Base-by-base conservation (phyloP, 2,797 vertebrate species). In the Rhinella marina region DNA sequence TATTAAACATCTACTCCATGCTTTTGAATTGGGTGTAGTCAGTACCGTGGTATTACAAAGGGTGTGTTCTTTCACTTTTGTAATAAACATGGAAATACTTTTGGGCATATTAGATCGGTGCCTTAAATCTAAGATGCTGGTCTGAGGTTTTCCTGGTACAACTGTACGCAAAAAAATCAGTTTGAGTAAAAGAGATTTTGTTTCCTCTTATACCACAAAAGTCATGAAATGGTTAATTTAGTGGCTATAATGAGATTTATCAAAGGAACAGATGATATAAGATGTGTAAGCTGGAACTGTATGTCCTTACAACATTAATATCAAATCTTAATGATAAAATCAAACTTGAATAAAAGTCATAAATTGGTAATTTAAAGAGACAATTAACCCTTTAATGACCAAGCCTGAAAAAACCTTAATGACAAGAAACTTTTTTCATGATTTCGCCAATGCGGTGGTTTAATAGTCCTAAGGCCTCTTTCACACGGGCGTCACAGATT, bases 101-200 rank as follows among this genome's bases (percentile, higher is more conserved):
- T 32, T 75, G 72, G 21, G 19, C 41, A 23, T 52, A 75, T 23
- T 23, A 75, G 41, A n/a, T 23, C 0, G 21, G n/a, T 50, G 73
- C 5, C 73, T 76, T 5, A 52, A n/a, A 76, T 76, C 48, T 76
- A 52, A 12, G 7, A 52, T 50, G 19, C 72, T 50, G 10, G 2
- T 70, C 29, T 76, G 73, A n/a, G 72, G 41, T 13, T 76, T 76
- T 76, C 11, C 73, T 76, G 73, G 48, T 23, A 76, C 21, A 52
- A n/a, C 5, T 73, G 7, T 9, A 21, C 1, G 48, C 14, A 21
- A 75, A 52, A 41, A 41, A 54, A n/a, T n/a, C 10, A n/a, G 48
- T 21, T 75, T 76, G 11, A 76, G 73, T 50, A 72, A 68, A 72
- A 7, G 3, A 16, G 1, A 17, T 72, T 29, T 41, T 17, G 10